Evolutionary conservation across 2,797 vertebrate genomes (phyloP).

Genomic region (Artibeus lituratus): DNA sequence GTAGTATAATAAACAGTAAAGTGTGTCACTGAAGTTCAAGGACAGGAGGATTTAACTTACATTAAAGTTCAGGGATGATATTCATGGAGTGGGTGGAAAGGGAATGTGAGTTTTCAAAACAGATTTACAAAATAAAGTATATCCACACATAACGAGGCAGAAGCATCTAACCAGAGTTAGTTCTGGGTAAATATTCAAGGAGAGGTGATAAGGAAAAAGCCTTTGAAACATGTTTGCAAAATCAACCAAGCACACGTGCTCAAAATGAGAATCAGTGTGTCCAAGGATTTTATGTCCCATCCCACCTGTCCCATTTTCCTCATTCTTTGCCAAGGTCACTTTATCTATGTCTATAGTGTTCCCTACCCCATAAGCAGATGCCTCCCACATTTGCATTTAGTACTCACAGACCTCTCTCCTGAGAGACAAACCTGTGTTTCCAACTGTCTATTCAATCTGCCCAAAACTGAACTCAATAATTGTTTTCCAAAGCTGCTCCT

Average conservation of each 20-base stretch:
- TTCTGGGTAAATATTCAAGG: background rate
- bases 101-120: background rate
- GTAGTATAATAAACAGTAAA: background rate
- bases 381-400: background rate
- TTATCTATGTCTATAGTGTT: background rate
- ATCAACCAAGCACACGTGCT: background rate
- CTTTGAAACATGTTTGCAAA: background rate
- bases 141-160: background rate
- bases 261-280: background rate
- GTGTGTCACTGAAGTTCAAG: background rate
- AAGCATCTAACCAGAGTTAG: background rate
- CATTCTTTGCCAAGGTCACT: background rate
- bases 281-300: background rate
- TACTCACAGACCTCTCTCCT: background rate
- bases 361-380: background rate
- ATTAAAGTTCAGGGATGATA: background rate
- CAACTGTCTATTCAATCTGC: background rate
- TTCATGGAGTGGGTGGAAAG: background rate
- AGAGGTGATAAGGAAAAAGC: background rate
- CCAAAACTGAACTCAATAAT: background rate
- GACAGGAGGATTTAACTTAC: background rate
- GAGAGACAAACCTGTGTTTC: background rate
- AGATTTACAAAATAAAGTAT: background rate
- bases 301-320: background rate
- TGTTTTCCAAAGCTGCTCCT: background rate